A percentile compares a stretch with the other conserved stretches of the same genome.
Conservation (phyloP, 2,113 vertebrate species). For the Ramphastos sulfuratus region DNA sequence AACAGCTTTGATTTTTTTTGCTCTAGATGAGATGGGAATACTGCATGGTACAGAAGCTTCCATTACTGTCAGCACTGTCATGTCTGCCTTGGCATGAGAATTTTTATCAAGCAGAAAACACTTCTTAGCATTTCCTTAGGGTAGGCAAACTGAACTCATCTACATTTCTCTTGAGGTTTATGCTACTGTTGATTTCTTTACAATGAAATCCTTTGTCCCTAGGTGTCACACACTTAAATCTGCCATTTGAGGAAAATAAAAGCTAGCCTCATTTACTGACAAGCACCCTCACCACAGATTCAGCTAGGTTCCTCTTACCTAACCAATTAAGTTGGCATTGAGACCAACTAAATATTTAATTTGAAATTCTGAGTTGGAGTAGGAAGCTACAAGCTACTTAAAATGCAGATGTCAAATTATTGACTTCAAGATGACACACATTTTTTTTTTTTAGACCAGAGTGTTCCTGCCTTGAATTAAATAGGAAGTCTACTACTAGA, state of each 20-base stretch:
- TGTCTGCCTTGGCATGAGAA: neutral
- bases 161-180: neutral
- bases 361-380: neutral
- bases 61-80: neutral
- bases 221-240: neutral
- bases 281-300: neutral
- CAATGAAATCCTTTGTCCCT: neutral
- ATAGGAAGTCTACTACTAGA: neutral
- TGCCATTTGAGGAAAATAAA: conserved; percentile 1
- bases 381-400: neutral
- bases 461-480: neutral
- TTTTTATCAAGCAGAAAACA: neutral
- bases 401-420: neutral
- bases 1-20: neutral
- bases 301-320: neutral
- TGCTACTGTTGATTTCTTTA: neutral
- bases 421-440: neutral
- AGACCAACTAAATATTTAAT: neutral
- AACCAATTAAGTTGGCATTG: neutral
- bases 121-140: neutral
- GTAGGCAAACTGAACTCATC: neutral
- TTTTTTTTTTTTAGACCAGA: neutral
- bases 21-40: neutral
- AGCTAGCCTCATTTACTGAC: neutral
- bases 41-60: neutral